Conservation (phyloP, 1,140 invertebrate species). For the Papilio machaon region DNA sequence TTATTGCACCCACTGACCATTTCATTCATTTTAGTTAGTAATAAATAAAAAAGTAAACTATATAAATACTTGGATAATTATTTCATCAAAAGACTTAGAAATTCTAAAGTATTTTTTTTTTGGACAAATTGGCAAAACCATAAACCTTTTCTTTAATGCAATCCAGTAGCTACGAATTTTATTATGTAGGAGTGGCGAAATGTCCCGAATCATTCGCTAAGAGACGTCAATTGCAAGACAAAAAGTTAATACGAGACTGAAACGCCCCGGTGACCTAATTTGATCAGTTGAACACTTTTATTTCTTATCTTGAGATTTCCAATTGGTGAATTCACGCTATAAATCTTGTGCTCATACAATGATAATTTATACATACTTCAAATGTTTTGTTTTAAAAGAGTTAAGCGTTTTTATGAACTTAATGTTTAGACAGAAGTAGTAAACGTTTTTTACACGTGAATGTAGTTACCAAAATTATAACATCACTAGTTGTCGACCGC, state of each 20-base stretch:
- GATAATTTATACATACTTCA: not conserved
- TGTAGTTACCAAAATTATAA: too few species aligned
- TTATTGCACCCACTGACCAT: too few species aligned
- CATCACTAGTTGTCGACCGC: too few species aligned
- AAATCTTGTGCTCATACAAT: not conserved
- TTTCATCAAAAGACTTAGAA: not conserved
- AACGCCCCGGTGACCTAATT: constrained; percentile 2
- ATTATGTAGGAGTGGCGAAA: constrained; percentile 1
- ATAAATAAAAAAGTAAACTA: too few species aligned
- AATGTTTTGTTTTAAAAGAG: too few species aligned
- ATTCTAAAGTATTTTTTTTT: not conserved
- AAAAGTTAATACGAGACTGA: constrained; percentile 14
- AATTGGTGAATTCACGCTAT: not conserved
- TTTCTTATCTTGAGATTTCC: not conserved
- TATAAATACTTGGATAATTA: too few species aligned
- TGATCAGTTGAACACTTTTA: not conserved
- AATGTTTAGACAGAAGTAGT: too few species aligned
- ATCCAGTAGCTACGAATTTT: not conserved
- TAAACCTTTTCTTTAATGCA: not conserved
- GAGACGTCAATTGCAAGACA: constrained; percentile 26
- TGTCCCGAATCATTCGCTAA: not conserved
- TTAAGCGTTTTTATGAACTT: too few species aligned
- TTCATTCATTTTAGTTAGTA: too few species aligned
- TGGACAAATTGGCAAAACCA: not conserved
- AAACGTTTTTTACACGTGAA: too few species aligned